Conservation (phyloP, 2,888 invertebrate species). For the Chaitophorus viminalis region DNA sequence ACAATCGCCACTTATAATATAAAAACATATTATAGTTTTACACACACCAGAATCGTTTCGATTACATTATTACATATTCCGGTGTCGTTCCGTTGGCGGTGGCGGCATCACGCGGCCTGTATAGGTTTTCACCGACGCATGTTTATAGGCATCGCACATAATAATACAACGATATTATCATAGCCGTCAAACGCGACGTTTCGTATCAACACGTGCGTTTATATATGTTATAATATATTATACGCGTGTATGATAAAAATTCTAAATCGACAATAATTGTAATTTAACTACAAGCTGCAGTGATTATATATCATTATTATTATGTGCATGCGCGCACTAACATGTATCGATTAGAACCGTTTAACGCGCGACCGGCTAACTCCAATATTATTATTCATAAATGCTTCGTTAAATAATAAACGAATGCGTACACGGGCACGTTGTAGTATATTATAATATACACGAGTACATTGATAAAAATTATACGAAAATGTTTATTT, state of each 20-base stretch:
- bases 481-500: not conserved
- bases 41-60: slow-evolving; percentile 8
- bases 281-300: slow-evolving; percentile 6
- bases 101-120: no score
- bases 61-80: not conserved
- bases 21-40: not conserved
- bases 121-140: slow-evolving; percentile 40
- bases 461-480: not conserved
- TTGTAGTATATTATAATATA: not conserved
- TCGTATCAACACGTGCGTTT: not conserved
- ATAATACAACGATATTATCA: not conserved
- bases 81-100: not conserved
- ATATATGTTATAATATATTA: not conserved
- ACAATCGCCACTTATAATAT: not conserved
- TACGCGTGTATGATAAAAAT: not conserved
- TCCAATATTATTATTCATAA: not conserved
- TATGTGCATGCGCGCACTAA: not conserved
- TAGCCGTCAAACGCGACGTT: not conserved
- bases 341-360: slow-evolving; percentile 26
- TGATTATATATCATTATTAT: slow-evolving; percentile 2
- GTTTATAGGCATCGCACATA: not conserved
- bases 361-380: not conserved
- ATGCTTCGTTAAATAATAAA: not conserved
- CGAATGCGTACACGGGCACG: not conserved
- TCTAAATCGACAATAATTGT: not conserved